phyloP scores from a whole-genome alignment of 2,888 invertebrate genomes.

The Scaeva pyrastri region DNA sequence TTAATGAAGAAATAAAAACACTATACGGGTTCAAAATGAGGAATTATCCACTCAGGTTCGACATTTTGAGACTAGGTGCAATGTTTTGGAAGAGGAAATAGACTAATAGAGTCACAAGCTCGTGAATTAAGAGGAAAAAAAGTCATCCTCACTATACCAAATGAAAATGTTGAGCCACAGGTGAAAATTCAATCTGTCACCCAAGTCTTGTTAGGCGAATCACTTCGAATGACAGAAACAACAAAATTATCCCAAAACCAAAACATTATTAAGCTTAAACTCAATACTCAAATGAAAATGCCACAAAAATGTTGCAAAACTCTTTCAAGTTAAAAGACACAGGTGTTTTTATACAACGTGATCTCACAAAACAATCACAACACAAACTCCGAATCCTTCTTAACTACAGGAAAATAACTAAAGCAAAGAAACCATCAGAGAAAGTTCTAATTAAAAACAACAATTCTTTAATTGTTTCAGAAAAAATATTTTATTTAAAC shows the following conservation, averaged over 20 bases:
- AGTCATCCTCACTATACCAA: background rate
- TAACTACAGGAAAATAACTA: too few relatives aligned
- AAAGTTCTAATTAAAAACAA: too few relatives aligned
- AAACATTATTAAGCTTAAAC: background rate
- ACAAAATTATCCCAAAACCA: background rate
- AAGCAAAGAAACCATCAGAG: too few relatives aligned
- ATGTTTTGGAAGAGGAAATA: background rate
- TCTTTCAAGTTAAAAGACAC: too few relatives aligned
- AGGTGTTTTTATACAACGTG: too few relatives aligned
- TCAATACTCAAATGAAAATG: background rate
- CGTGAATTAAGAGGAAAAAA: background rate
- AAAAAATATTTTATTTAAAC: too few relatives aligned
- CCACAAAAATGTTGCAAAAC: too few relatives aligned
- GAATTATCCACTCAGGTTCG: background rate
- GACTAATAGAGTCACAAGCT: background rate
- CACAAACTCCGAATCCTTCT: too few relatives aligned
- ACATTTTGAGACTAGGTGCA: background rate
- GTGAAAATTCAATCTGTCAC: background rate
- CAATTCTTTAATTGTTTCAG: too few relatives aligned
- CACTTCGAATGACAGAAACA: background rate
- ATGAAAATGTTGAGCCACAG: background rate
- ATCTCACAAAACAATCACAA: too few relatives aligned
- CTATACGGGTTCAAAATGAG: background rate
- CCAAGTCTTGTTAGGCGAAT: background rate
- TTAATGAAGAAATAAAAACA: background rate